phyloP scores from a whole-genome alignment of 2,113 vertebrate species.

The Protomyctophum bolini region DNA sequence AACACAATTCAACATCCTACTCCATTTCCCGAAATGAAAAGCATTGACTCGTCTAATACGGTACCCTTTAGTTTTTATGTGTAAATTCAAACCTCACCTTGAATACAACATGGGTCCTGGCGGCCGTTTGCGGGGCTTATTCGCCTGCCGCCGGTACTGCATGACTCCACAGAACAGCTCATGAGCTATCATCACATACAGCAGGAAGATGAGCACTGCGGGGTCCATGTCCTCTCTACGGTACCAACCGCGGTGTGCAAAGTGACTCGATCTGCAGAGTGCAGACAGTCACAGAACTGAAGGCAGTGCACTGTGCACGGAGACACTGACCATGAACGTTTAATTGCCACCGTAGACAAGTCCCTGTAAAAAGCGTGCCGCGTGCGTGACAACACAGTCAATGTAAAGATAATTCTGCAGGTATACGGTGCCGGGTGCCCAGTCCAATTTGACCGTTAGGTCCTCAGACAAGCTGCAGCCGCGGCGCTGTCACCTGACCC shows the following conservation, averaged over 20 bases:
- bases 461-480: too few relatives aligned
- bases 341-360: too few relatives aligned
- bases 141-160: conserved; percentile 83
- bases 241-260: background rate
- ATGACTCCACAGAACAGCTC: conserved; percentile 90
- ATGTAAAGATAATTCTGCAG: too few relatives aligned
- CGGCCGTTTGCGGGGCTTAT: conserved; percentile 79
- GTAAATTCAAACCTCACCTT: conserved; percentile 72
- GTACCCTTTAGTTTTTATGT: background rate
- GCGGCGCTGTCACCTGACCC: too few relatives aligned
- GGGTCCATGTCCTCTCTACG: conserved; percentile 80
- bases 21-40: too few relatives aligned
- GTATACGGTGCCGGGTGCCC: too few relatives aligned
- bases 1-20: background rate
- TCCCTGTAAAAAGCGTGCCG: too few relatives aligned
- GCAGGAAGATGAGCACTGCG: conserved; percentile 87
- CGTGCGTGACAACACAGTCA: too few relatives aligned
- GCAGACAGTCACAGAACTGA: background rate
- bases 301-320: background rate
- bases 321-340: too few relatives aligned
- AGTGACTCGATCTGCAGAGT: too few relatives aligned
- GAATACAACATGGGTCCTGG: conserved; percentile 74
- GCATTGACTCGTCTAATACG: background rate
- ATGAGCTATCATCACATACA: conserved; percentile 89
- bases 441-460: too few relatives aligned